Evolutionary conservation across 1,140 invertebrate genomes (phyloP).

Genomic region (Neodiprion pinetum): DNA sequence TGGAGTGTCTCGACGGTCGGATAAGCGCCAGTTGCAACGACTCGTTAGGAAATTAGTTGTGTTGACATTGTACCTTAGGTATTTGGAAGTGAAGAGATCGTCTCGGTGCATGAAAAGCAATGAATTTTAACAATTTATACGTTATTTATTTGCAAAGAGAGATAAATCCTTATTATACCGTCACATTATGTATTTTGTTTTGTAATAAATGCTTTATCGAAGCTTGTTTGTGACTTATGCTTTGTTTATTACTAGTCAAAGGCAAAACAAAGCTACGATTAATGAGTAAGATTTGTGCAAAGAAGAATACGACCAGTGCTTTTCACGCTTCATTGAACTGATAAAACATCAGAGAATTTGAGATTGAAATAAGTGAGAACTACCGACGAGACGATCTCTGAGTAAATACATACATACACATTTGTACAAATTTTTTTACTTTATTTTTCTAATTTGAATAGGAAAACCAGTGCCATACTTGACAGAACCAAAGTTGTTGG

Average conservation of each 20-base stretch:
- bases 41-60: slow-evolving; percentile 42
- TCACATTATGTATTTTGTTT: slow-evolving; percentile 17
- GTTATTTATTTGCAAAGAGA: slow-evolving; percentile 3
- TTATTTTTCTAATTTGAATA: slow-evolving; percentile 26
- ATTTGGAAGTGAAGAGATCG: slow-evolving; percentile 36
- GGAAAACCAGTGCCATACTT: slow-evolving; percentile 65
- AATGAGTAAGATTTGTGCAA: no score
- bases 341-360: no score
- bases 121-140: slow-evolving; percentile 16
- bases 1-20: background rate
- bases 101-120: slow-evolving; percentile 22
- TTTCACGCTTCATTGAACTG: no score
- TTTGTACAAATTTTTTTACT: background rate
- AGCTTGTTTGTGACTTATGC: slow-evolving; percentile 1
- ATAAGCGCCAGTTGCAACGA: background rate
- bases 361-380: no score
- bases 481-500: slow-evolving; percentile 70
- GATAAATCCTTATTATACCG: slow-evolving; percentile 9
- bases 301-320: no score
- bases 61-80: slow-evolving; percentile 43
- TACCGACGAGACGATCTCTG: no score
- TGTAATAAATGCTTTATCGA: slow-evolving; percentile 20
- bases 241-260: background rate
- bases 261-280: no score
- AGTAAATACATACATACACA: no score